Base-by-base conservation (phyloP, 2,888 invertebrate genomes). In the Apoda limacodes region DNA sequence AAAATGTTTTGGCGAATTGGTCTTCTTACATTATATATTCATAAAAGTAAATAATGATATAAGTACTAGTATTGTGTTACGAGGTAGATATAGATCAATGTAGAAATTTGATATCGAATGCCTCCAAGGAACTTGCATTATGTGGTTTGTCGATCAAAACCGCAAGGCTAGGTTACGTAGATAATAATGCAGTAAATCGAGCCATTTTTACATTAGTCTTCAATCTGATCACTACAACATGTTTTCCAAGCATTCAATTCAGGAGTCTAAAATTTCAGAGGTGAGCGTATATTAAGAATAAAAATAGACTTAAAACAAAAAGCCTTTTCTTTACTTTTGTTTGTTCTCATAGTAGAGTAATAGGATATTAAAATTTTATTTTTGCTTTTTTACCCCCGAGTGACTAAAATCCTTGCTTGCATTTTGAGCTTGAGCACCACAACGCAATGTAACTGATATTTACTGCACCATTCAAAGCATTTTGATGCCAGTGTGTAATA, bases 181-280 rank as follows among this genome's bases (percentile, higher is more conserved):
- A 31, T 24, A 30, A 36, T 40, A 40, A 43, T 32, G 43, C 45
- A 65, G 70, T 74, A 66, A 74, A 64, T 52, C 53, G 54, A 71
- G 68, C 63, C 67, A 69, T 62, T 68, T 46, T 51, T 46, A 55
- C 55, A 51, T 40, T 46, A 45, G 45, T 44, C 50, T 52, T 46
- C 38, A 51, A 52, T 59, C 63, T 70, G 61, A 72, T 56, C 62
- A 58, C 55, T 53, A 44, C 60, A 60, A 57, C 59, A 75, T 78
- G 80, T 76, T 70, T 72, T 72, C 74, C 66, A 78, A 78, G 76
- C 76, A 67, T 54, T 58, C 74, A 45, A 58, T 60, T 55, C 56
- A 60, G 74, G 74, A 70, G 44, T 49, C 55, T 54, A 60, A 60
- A 55, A 46, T 62, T 63, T 37, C 64, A 62, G 72, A 76, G 78